Evolutionary conservation across 2,797 vertebrate species (phyloP).

Genomic region (Crocidura indochinensis): DNA sequence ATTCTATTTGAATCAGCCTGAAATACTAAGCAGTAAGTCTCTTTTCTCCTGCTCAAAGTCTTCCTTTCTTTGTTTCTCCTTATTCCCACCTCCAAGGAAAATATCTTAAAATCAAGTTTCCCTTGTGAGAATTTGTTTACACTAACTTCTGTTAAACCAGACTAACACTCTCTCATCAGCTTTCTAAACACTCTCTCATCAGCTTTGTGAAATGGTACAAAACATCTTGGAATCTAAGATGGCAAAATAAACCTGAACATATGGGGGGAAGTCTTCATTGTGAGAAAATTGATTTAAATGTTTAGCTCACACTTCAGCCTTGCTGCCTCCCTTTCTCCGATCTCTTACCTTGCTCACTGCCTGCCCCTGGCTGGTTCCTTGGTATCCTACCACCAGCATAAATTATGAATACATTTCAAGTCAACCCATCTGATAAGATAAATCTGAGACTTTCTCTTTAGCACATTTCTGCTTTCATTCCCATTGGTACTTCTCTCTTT

Average conservation of each 20-base stretch:
- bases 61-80: slow-evolving; percentile 29
- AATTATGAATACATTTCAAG: slow-evolving; percentile 83
- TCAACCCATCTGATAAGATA: slow-evolving; percentile 69
- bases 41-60: slow-evolving; percentile 43
- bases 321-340: background rate
- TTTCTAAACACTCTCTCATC: slow-evolving; percentile 80
- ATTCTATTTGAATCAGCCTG: slow-evolving; percentile 17
- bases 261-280: slow-evolving; percentile 69
- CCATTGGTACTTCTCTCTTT: slow-evolving; percentile 40
- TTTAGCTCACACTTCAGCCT: slow-evolving; percentile 79
- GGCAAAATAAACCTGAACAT: slow-evolving; percentile 82
- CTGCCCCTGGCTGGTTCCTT: slow-evolving; percentile 1
- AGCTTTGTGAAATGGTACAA: slow-evolving; percentile 78
- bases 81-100: slow-evolving; percentile 58
- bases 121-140: slow-evolving; percentile 78
- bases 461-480: slow-evolving; percentile 56
- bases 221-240: slow-evolving; percentile 82
- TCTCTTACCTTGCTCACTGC: slow-evolving; percentile 19
- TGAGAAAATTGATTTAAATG: slow-evolving; percentile 69
- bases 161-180: slow-evolving; percentile 66
- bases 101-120: slow-evolving; percentile 74
- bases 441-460: slow-evolving; percentile 58
- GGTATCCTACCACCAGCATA: slow-evolving; percentile 65
- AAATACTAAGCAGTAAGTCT: slow-evolving; percentile 54
- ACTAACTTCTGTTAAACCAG: slow-evolving; percentile 73